phyloP scores from a whole-genome alignment of 2,797 vertebrate genomes.

The Tragelaphus eurycerus region DNA sequence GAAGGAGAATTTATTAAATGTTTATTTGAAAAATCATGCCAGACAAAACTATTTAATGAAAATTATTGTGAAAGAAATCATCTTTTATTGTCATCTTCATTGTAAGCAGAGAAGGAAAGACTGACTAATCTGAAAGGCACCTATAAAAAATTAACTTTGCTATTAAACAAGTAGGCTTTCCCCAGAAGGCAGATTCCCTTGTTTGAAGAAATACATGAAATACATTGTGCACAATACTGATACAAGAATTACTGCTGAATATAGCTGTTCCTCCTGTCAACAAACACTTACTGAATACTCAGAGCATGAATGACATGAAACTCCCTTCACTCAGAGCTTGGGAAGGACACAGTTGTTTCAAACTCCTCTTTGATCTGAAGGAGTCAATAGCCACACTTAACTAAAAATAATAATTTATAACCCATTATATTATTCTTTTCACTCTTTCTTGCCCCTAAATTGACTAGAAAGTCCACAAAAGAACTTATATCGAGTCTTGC shows the following conservation, averaged over 20 bases:
- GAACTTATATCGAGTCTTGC: neutral
- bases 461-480: neutral
- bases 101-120: neutral
- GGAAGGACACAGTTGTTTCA: neutral
- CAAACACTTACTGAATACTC: neutral
- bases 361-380: neutral
- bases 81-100: neutral
- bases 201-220: neutral
- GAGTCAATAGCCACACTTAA: neutral
- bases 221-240: neutral
- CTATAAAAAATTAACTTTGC: neutral
- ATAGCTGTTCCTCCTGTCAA: neutral
- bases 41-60: neutral
- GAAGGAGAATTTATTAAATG: neutral
- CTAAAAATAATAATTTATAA: neutral
- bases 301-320: neutral
- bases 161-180: neutral
- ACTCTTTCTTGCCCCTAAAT: neutral
- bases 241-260: neutral
- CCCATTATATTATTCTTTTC: neutral
- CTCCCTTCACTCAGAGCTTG: neutral
- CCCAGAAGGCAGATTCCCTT: neutral
- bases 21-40: neutral
- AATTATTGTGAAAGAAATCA: neutral
- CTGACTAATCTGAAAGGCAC: neutral